Percentiles rank a stretch among this genome's conserved stretches.
Conservation (phyloP, 2,113 vertebrate genomes). For the Cyphomyrus discorhynchus region DNA sequence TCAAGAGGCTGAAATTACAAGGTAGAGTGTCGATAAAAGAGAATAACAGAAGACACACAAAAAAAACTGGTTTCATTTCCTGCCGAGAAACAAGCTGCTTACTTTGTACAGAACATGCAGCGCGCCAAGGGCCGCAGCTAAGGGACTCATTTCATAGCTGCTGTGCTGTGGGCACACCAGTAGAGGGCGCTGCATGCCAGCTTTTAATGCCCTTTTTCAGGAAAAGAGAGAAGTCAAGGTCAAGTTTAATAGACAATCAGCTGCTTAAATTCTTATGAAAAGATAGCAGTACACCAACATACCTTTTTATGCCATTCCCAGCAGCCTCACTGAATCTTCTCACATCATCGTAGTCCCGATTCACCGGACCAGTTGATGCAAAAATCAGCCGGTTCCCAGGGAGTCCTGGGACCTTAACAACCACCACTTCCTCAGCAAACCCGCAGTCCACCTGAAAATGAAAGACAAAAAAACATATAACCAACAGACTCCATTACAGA, state of each 20-base stretch:
- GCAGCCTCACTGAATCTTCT: conserved; percentile 65
- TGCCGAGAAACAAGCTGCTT: conserved; percentile 20
- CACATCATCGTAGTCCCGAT: conserved; percentile 68
- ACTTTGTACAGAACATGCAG: conserved; percentile 69
- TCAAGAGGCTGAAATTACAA: conserved; percentile 56
- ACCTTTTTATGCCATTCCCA: conserved; percentile 54
- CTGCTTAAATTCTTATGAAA: neutral
- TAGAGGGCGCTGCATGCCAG: conserved; percentile 64
- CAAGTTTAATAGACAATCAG: neutral
- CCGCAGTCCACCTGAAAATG: conserved; percentile 55
- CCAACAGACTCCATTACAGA: neutral
- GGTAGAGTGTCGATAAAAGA: neutral
- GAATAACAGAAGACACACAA: neutral
- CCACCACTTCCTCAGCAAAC: conserved; percentile 54
- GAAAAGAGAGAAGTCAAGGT: neutral
- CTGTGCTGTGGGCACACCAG: conserved; percentile 61
- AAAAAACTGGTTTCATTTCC: neutral
- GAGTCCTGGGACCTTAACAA: conserved; percentile 56
- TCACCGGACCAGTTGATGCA: conserved; percentile 61
- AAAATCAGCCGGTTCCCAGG: conserved; percentile 65
- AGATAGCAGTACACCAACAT: neutral
- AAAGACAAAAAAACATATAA: neutral
- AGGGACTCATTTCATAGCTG: conserved; percentile 48
- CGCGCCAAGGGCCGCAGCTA: conserved; percentile 61
- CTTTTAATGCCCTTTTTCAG: conserved; percentile 58